Conservation (phyloP, 2,797 vertebrate genomes). For the Pseudomugil gertrudae region DNA sequence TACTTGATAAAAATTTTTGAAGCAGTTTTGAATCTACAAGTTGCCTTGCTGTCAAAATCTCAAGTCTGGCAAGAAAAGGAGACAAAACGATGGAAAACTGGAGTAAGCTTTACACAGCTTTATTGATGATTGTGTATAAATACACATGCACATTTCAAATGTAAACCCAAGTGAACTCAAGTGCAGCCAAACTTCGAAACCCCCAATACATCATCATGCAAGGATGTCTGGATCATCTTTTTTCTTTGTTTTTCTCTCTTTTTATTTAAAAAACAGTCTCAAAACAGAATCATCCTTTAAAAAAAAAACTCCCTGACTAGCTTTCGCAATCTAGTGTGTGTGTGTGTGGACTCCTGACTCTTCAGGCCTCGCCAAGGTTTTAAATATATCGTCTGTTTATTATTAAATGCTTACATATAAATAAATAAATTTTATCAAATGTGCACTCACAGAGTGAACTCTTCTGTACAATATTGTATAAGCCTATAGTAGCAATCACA, state of each 20-base stretch:
- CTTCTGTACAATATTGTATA: slow-evolving; percentile 99
- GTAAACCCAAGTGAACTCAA: slow-evolving; percentile 99
- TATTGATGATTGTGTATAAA: slow-evolving; percentile 99
- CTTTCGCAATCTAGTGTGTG: slow-evolving; percentile 76
- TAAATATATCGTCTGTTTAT: slow-evolving; percentile 91
- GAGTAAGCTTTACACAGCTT: slow-evolving; percentile 94
- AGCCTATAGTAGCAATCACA: slow-evolving; percentile 84
- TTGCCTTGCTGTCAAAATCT: too few species aligned
- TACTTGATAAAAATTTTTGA: too few species aligned
- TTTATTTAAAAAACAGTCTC: slow-evolving; percentile 81
- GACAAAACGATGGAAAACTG: slow-evolving; percentile 8
- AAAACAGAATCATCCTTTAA: slow-evolving; percentile 85
- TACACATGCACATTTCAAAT: slow-evolving; percentile 99
- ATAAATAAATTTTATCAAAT: slow-evolving; percentile 99
- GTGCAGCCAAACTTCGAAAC: slow-evolving; percentile 96
- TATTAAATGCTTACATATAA: slow-evolving; percentile 95
- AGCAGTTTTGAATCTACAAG: too few species aligned
- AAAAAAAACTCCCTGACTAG: slow-evolving; percentile 86
- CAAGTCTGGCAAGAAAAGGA: background rate
- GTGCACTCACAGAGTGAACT: slow-evolving; percentile 99
- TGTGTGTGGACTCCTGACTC: slow-evolving; percentile 67
- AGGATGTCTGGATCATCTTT: slow-evolving; percentile 85
- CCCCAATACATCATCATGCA: slow-evolving; percentile 88
- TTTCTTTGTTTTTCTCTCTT: background rate
- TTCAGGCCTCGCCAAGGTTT: slow-evolving; percentile 84